Evolutionary conservation across 2,113 vertebrate species (phyloP).

Genomic region (Antigone vipio): DNA sequence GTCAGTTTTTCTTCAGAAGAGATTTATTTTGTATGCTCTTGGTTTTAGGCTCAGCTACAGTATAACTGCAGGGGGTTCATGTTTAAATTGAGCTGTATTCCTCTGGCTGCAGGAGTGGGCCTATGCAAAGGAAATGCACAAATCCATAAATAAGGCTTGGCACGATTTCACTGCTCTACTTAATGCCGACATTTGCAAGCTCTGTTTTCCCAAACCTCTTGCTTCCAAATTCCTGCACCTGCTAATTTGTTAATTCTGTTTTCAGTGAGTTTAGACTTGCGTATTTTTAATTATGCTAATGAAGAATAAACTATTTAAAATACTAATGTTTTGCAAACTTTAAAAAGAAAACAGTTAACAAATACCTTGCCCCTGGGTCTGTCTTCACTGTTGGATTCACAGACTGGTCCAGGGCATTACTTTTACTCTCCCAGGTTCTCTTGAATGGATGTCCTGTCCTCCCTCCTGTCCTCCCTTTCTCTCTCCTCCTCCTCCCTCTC

Average conservation of each 20-base stretch:
- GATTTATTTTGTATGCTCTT: neutral
- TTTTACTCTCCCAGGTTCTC: neutral
- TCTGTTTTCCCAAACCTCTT: slow-evolving; percentile 42
- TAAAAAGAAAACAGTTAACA: neutral
- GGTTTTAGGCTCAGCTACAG: neutral
- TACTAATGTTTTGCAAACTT: slow-evolving; percentile 42
- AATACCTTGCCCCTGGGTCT: neutral
- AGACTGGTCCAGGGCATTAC: neutral
- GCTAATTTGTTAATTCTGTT: slow-evolving; percentile 72
- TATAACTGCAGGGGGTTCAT: slow-evolving; percentile 6
- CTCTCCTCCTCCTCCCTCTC: neutral
- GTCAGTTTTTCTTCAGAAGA: neutral
- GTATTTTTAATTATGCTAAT: slow-evolving; percentile 68
- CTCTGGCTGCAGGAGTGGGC: neutral
- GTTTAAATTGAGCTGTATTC: neutral
- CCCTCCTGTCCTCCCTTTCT: neutral
- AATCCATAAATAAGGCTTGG: slow-evolving; percentile 40
- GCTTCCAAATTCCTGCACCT: slow-evolving; percentile 59
- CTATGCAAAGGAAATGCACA: neutral
- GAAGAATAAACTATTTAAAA: slow-evolving; percentile 53
- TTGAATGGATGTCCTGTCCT: neutral
- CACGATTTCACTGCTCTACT: slow-evolving; percentile 27
- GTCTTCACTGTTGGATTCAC: neutral
- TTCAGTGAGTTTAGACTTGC: slow-evolving; percentile 59
- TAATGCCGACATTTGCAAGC: slow-evolving; percentile 50